phyloP scores from a whole-genome alignment of 2,113 vertebrate genomes.

The Carollia perspicillata region DNA sequence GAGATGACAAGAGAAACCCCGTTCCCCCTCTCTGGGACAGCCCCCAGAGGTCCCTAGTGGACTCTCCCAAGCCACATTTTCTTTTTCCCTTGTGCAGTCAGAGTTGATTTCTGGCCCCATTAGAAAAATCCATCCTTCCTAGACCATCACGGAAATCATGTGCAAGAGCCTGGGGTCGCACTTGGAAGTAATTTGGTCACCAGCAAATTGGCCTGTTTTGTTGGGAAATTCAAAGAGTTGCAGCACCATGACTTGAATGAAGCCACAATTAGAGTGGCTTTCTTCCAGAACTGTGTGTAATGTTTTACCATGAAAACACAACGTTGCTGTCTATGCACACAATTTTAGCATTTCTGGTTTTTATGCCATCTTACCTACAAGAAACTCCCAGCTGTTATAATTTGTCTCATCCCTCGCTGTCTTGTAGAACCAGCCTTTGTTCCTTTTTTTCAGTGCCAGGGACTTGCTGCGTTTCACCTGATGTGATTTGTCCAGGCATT shows the following conservation, averaged over 20 bases:
- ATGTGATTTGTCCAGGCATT: slow-evolving; percentile 89
- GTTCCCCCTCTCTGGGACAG: background rate
- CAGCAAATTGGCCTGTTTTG: slow-evolving; percentile 76
- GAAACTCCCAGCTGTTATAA: slow-evolving; percentile 87
- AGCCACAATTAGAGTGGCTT: slow-evolving; percentile 76
- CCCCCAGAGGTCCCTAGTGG: background rate
- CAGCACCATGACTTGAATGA: slow-evolving; percentile 71
- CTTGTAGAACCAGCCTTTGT: slow-evolving; percentile 86
- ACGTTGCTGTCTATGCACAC: slow-evolving; percentile 77
- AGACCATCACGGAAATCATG: slow-evolving; percentile 70
- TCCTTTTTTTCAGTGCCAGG: slow-evolving; percentile 85
- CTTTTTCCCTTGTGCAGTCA: slow-evolving; percentile 40
- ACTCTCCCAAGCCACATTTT: slow-evolving; percentile 14
- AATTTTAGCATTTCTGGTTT: slow-evolving; percentile 83
- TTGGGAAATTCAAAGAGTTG: slow-evolving; percentile 75
- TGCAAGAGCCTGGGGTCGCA: slow-evolving; percentile 49
- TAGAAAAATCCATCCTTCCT: slow-evolving; percentile 71
- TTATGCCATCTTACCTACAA: slow-evolving; percentile 82
- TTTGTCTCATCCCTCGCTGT: slow-evolving; percentile 84
- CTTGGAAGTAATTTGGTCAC: slow-evolving; percentile 76
- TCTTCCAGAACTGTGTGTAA: slow-evolving; percentile 69
- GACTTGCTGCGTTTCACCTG: slow-evolving; percentile 88
- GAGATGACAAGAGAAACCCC: background rate
- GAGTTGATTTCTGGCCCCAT: slow-evolving; percentile 47
- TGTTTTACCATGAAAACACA: slow-evolving; percentile 70